Base-by-base conservation (phyloP, 2,113 vertebrate genomes). In the Cranoglanis bouderius region DNA sequence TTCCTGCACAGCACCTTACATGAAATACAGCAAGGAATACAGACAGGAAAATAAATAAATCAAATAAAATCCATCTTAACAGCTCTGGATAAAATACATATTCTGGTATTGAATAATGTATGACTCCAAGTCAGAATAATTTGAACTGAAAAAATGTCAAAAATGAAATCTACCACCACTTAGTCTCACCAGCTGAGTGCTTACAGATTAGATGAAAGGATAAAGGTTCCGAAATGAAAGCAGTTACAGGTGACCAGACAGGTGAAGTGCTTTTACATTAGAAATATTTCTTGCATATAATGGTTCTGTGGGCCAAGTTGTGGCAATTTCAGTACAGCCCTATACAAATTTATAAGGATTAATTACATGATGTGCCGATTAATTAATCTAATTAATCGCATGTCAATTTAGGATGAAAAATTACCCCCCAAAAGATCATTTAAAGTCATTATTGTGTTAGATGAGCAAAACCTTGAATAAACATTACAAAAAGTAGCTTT, bases 91-190 rank as follows among this genome's bases (percentile, higher is more conserved):
- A 88, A 88, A 89, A 88, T 90, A 59, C 35, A 90, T 61, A 82
- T 88, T 81, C 57, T 51, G 46, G 65, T 57, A 55, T 86, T 94
- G 67, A 93, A 91, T 93, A 92, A 92, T 93, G 46, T 70, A 93
- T 74, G 86, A 55, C 77, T 70, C 63, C 89, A 91, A 90, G 89
- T 32, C 0, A 0, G 61, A 89, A 78, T 49, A 90, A 92, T 78
- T 85, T 83, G 86, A 84, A 87, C 88, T 84, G 63, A 67, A 81
- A 90, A 55, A 55, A 55, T 82, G 89, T 59, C 51, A 78, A 89
- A 92, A 87, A 91, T 89, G 24, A 0, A 90, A 90, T 92, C 84
- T 89, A 89, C 6, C 3, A 57, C 19, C 70, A 6, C 26, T 55
- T 75, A 87, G 14, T 35, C 59, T 57, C 77, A 55, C 49, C 57